Evolutionary conservation across 2,797 vertebrate species (phyloP).

Genomic region (Paramormyrops hopkinsi): DNA sequence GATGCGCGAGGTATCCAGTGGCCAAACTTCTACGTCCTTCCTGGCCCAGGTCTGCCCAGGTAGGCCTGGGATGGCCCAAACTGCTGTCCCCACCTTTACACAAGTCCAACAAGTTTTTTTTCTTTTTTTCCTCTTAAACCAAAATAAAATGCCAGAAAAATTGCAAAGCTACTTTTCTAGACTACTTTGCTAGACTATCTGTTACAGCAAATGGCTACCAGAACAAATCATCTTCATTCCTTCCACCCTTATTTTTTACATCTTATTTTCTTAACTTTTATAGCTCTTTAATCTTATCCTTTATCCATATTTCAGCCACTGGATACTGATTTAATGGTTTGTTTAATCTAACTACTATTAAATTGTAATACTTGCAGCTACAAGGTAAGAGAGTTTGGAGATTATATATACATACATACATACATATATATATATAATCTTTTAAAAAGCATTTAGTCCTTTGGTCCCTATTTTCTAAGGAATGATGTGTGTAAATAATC

Average conservation of each 20-base stretch:
- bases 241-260: neutral
- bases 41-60: slow-evolving; percentile 23
- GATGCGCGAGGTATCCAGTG: slow-evolving; percentile 61
- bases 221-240: slow-evolving; percentile 47
- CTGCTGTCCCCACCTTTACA: slow-evolving; percentile 36
- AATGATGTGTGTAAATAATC: slow-evolving; percentile 97
- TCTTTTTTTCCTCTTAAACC: neutral
- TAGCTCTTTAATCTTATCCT: slow-evolving; percentile 60
- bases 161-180: slow-evolving; percentile 60
- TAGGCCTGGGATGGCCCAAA: slow-evolving; percentile 31
- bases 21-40: slow-evolving; percentile 53
- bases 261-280: slow-evolving; percentile 23
- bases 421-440: slow-evolving; percentile 77
- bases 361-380: slow-evolving; percentile 75
- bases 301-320: slow-evolving; percentile 66
- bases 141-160: slow-evolving; percentile 52
- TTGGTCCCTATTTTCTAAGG: slow-evolving; percentile 99
- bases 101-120: slow-evolving; percentile 59
- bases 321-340: slow-evolving; percentile 67
- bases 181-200: slow-evolving; percentile 52
- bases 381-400: slow-evolving; percentile 66
- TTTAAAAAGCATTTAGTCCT: slow-evolving; percentile 97
- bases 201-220: slow-evolving; percentile 62
- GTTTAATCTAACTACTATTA: slow-evolving; percentile 59
- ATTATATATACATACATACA: slow-evolving; percentile 43